These are phyloP conservation scores for Ranitomeya imitator DNA, from an alignment of 2,113 vertebrate genomes.

Conservation along the genomic window DNA sequence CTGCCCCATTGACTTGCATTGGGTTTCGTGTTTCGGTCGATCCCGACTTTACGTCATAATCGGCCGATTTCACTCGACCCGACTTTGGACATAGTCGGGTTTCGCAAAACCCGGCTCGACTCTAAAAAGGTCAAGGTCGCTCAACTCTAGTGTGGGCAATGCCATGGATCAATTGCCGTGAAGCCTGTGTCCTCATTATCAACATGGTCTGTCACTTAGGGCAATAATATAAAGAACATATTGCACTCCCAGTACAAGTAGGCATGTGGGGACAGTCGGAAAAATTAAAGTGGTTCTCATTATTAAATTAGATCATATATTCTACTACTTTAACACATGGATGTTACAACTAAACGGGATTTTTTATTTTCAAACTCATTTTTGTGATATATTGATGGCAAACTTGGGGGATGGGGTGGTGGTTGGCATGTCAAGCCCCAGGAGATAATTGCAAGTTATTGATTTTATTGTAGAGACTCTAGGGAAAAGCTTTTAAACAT, in stretches of 20 bases:
- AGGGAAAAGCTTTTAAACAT: not conserved
- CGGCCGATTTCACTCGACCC: too few relatives aligned
- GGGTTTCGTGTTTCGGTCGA: too few relatives aligned
- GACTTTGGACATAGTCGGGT: too few relatives aligned
- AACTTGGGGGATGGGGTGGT: not conserved
- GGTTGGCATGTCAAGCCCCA: not conserved
- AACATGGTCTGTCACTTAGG: conserved; percentile 64
- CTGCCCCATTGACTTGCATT: too few relatives aligned
- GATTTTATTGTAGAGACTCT: not conserved
- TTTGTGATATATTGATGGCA: not conserved
- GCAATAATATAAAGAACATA: conserved; percentile 56
- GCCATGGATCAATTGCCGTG: conserved; percentile 67
- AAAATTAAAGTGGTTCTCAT: not conserved
- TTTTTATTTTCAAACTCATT: not conserved
- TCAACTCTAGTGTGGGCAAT: too few relatives aligned
- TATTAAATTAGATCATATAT: not conserved
- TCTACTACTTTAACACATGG: not conserved
- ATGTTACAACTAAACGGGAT: not conserved
- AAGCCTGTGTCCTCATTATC: conserved; percentile 66
- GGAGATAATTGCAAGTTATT: not conserved
- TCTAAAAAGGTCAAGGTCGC: too few relatives aligned
- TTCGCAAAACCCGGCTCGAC: too few relatives aligned
- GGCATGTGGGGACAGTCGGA: conserved; percentile 33
- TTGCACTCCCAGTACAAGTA: conserved; percentile 48
- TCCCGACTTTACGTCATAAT: too few relatives aligned